These are phyloP conservation scores for Mnemiopsis leidyi DNA, from an alignment of 37 sponge, comb jelly and placozoan genomes.

Conservation along the genomic window DNA sequence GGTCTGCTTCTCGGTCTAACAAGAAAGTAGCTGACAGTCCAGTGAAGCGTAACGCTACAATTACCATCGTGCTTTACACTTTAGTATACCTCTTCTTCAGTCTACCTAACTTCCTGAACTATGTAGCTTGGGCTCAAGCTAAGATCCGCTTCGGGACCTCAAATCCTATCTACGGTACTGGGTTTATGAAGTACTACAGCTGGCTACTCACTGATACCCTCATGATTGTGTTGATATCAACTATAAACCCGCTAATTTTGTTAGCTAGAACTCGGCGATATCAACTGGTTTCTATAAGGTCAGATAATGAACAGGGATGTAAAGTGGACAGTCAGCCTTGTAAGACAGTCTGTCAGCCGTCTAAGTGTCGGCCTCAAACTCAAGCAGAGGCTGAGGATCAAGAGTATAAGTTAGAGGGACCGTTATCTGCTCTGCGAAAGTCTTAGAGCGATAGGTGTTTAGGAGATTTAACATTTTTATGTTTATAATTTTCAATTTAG, in stretches of 20 bases:
- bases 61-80: background rate
- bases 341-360: too few relatives aligned
- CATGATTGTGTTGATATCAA: background rate
- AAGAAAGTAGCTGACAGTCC: background rate
- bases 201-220: constrained; percentile 8
- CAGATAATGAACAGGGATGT: too few relatives aligned
- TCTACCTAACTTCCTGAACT: background rate
- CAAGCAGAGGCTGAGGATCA: too few relatives aligned
- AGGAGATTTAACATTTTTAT: too few relatives aligned
- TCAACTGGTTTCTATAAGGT: too few relatives aligned
- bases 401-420: too few relatives aligned
- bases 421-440: too few relatives aligned
- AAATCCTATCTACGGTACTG: background rate
- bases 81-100: background rate
- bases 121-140: background rate
- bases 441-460: too few relatives aligned
- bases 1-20: background rate
- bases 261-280: too few relatives aligned
- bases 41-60: background rate
- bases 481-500: too few relatives aligned
- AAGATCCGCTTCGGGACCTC: background rate
- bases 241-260: background rate
- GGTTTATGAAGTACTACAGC: background rate
- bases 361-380: too few relatives aligned
- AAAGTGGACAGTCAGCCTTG: too few relatives aligned